Evolutionary conservation across 2,113 vertebrate genomes (phyloP).

Genomic region (Fregetta grallaria): DNA sequence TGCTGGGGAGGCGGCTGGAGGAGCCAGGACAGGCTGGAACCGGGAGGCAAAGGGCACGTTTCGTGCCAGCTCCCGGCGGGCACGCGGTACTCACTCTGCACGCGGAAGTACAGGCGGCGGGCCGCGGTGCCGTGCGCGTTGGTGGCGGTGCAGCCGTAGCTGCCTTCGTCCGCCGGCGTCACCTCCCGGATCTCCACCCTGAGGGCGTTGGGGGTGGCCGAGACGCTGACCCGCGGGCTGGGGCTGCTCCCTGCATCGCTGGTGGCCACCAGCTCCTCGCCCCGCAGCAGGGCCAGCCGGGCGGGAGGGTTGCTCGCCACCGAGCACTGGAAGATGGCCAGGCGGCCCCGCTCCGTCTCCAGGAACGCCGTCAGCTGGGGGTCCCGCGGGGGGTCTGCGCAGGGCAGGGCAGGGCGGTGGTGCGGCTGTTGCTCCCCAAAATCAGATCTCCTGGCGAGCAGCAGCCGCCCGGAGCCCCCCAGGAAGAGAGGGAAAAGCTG

Average conservation of each 20-base stretch:
- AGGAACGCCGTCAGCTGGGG: constrained; percentile 35
- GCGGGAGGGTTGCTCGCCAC: constrained; percentile 73
- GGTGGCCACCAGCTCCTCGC: constrained; percentile 5
- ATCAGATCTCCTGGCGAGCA: not conserved
- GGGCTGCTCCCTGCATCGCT: fast-evolving
- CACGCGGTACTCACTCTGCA: constrained; percentile 49
- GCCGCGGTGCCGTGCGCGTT: constrained; percentile 45
- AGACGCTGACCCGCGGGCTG: not conserved
- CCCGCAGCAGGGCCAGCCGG: constrained; percentile 20
- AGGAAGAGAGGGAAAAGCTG: not conserved
- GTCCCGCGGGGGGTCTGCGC: constrained; percentile 49
- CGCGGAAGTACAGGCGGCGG: not conserved
- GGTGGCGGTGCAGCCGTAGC: constrained; percentile 52
- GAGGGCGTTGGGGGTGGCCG: constrained; percentile 37
- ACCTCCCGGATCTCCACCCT: constrained; percentile 43
- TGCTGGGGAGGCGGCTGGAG: not conserved
- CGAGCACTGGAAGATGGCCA: constrained; percentile 54
- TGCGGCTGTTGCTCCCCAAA: fast-evolving
- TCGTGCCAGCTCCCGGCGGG: too few relatives aligned
- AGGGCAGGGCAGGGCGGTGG: fast-evolving
- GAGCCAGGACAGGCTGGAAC: not conserved
- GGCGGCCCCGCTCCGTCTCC: constrained; percentile 41
- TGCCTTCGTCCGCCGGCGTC: not conserved
- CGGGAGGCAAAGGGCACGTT: fast-evolving
- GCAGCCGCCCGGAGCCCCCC: too few relatives aligned